Evolutionary conservation across 2,888 invertebrate genomes (phyloP).

Genomic region (Drosophila differens): DNA sequence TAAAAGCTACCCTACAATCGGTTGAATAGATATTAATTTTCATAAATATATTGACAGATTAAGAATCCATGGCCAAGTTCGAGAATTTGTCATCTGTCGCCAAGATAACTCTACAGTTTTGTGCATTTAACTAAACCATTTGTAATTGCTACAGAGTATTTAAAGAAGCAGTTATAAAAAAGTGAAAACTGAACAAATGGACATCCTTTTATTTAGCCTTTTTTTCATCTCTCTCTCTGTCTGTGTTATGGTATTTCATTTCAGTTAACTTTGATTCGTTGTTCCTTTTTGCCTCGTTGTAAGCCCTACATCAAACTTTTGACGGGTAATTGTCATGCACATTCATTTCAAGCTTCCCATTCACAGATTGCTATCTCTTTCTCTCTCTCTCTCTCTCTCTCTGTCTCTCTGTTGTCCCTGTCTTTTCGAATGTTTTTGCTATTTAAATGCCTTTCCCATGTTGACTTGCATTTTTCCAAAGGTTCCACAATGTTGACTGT

Average conservation of each 20-base stretch:
- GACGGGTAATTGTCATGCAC: constrained; percentile 75
- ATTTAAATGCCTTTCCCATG: constrained; percentile 58
- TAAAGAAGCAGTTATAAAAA: background rate
- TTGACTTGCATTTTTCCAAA: constrained; percentile 75
- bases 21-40: background rate
- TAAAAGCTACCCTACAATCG: background rate
- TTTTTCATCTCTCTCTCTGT: background rate
- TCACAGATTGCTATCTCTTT: constrained; percentile 31
- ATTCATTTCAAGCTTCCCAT: constrained; percentile 51
- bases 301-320: constrained; percentile 70
- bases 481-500: constrained; percentile 54
- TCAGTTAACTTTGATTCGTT: constrained; percentile 40
- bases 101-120: background rate
- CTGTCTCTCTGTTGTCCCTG: background rate
- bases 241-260: constrained; percentile 28
- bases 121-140: background rate
- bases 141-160: background rate
- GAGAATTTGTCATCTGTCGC: background rate
- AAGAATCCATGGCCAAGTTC: background rate
- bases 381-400: background rate
- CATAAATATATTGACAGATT: background rate
- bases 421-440: constrained; percentile 19
- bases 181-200: constrained; percentile 18
- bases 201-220: constrained; percentile 35
- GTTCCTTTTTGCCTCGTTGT: constrained; percentile 26